Evolutionary conservation across 2,797 vertebrate species (phyloP).

Genomic region (Chelon labrosus): DNA sequence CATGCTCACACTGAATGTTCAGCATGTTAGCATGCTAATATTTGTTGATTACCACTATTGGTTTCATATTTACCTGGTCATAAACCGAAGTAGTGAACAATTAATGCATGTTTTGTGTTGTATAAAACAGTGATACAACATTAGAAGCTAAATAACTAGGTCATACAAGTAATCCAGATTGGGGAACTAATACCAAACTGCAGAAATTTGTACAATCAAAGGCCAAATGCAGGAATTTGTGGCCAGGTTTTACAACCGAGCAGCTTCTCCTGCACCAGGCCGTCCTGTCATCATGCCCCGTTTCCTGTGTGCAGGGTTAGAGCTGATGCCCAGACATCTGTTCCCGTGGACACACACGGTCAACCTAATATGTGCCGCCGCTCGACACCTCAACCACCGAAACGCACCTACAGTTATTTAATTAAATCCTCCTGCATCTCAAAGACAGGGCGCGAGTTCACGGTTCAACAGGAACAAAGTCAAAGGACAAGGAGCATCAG

Average conservation of each 20-base stretch:
- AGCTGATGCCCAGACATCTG: constrained; percentile 73
- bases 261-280: constrained; percentile 33
- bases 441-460: too few relatives aligned
- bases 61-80: too few relatives aligned
- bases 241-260: constrained; percentile 50
- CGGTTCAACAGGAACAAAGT: not conserved
- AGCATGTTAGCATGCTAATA: too few relatives aligned
- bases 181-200: not conserved
- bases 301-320: constrained; percentile 70
- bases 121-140: not conserved
- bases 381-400: constrained; percentile 9
- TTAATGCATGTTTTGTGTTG: too few relatives aligned
- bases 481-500: constrained; percentile 11
- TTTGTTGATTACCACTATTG: too few relatives aligned
- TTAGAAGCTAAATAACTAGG: not conserved
- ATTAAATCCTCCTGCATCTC: not conserved
- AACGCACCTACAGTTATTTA: not conserved
- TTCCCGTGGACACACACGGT: constrained; percentile 55
- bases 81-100: too few relatives aligned
- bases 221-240: constrained; percentile 32
- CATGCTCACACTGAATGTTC: too few relatives aligned
- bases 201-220: constrained; percentile 19
- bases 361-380: constrained; percentile 23
- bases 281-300: constrained; percentile 55
- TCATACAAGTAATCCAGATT: not conserved